phyloP scores from a whole-genome alignment of 2,888 invertebrate genomes.

The Pherbina coryleti region DNA sequence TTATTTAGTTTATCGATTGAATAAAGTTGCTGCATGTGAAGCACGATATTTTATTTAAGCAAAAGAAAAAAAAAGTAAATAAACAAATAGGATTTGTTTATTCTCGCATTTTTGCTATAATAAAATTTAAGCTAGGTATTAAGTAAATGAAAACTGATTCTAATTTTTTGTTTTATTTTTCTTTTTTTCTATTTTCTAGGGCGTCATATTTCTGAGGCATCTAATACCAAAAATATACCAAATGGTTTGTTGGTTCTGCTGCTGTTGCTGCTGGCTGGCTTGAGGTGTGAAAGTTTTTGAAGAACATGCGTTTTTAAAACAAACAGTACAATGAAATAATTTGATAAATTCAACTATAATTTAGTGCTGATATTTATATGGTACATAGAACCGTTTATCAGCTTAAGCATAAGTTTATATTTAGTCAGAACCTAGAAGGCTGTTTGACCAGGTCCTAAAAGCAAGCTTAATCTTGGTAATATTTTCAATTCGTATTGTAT shows the following conservation, averaged over 20 bases:
- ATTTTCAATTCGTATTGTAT: no score
- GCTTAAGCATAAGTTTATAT: background rate
- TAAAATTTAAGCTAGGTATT: background rate
- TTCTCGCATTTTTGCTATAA: no score
- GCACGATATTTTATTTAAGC: background rate
- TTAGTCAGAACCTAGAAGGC: background rate
- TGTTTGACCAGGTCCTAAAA: no score
- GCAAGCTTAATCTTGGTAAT: no score
- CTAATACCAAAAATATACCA: slow-evolving; percentile 19
- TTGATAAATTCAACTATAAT: background rate
- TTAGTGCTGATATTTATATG: no score
- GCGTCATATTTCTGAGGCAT: slow-evolving; percentile 59
- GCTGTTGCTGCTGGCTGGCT: background rate
- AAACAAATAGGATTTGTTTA: no score
- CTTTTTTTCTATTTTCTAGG: slow-evolving; percentile 51
- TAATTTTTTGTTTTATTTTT: background rate
- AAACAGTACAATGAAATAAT: background rate
- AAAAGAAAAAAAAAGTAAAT: background rate
- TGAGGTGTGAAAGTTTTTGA: slow-evolving; percentile 5
- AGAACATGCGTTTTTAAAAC: background rate
- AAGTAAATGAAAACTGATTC: background rate
- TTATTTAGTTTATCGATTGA: background rate
- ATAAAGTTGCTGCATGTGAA: background rate
- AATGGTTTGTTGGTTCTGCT: background rate
- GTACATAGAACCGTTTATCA: background rate